Conservation (phyloP, 2,113 vertebrate species). For the Alces alces region DNA sequence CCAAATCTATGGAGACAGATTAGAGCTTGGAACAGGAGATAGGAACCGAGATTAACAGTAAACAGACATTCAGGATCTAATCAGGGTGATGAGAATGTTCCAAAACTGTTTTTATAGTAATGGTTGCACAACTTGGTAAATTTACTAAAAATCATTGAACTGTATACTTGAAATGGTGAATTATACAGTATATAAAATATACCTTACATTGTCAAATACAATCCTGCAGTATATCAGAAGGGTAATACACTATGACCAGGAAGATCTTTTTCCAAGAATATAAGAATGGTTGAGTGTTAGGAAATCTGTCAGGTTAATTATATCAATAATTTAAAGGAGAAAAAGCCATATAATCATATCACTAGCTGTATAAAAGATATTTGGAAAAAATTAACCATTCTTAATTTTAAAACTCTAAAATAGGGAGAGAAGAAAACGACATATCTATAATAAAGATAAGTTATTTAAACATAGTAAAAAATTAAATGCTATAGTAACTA, state of each 20-base stretch:
- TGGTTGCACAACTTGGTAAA: neutral
- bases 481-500: neutral
- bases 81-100: neutral
- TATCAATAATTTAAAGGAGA: neutral
- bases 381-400: neutral
- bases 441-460: neutral
- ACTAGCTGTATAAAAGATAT: neutral
- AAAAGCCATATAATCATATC: neutral
- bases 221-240: neutral
- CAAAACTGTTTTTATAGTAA: neutral
- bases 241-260: neutral
- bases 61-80: neutral
- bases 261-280: neutral
- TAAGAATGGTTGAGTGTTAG: neutral
- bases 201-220: neutral
- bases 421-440: neutral
- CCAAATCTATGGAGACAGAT: neutral
- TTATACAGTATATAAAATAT: neutral
- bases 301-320: neutral
- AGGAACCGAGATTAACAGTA: neutral
- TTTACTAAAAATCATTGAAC: neutral
- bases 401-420: conserved; percentile 21
- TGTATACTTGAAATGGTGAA: neutral
- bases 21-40: neutral
- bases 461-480: neutral